phyloP scores from a whole-genome alignment of 2,888 invertebrate genomes.

The Digitonthophagus gazella region DNA sequence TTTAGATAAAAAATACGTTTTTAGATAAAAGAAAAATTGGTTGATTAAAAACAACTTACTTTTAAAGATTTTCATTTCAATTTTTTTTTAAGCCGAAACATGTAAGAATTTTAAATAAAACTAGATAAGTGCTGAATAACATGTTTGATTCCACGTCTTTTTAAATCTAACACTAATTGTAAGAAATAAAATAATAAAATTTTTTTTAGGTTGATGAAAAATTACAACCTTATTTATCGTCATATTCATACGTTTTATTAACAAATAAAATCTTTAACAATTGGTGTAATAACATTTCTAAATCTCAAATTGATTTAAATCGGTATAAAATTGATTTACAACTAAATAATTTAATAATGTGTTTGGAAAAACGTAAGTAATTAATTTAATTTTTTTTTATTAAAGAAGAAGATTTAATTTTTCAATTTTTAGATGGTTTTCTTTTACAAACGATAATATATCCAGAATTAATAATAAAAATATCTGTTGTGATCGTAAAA shows the following conservation, averaged over 20 bases:
- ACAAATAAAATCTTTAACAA: neutral
- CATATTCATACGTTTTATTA: neutral
- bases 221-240: conserved; percentile 16
- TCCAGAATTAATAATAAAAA: conserved; percentile 35
- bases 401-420: too few species aligned
- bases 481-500: conserved; percentile 32
- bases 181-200: conserved; percentile 1
- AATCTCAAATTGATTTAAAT: neutral
- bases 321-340: neutral
- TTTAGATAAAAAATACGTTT: too few species aligned
- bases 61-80: conserved; percentile 13
- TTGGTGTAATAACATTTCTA: neutral
- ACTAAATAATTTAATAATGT: neutral
- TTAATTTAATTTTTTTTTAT: too few species aligned
- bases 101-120: too few species aligned
- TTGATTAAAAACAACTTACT: neutral
- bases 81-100: too few species aligned
- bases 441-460: conserved; percentile 27
- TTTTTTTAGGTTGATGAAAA: conserved; percentile 16
- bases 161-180: neutral
- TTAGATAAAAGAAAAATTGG: too few species aligned
- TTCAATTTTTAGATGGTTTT: conserved; percentile 17
- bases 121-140: too few species aligned
- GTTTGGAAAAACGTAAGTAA: neutral
- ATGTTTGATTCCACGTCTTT: too few species aligned